Evolutionary conservation across 1,140 invertebrate species (phyloP).

Genomic region (Rhagoletis pomonella): DNA sequence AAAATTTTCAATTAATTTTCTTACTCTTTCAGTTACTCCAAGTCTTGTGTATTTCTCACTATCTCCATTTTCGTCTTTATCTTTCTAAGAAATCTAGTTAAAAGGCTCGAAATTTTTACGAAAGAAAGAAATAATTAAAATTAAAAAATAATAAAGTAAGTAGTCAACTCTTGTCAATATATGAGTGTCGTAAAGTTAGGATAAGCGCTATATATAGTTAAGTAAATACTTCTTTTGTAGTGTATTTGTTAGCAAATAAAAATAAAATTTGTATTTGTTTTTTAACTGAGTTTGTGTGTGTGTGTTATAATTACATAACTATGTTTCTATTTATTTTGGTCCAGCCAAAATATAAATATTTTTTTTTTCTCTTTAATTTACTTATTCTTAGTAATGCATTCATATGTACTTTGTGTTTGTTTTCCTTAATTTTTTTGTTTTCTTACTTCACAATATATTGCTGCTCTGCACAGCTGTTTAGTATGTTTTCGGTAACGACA

Average conservation of each 20-base stretch:
- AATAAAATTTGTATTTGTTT: neutral
- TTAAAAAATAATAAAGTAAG: too few relatives aligned
- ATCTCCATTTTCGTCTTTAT: too few relatives aligned
- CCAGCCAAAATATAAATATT: slow-evolving; percentile 67
- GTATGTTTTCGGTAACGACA: neutral
- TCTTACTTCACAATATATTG: too few relatives aligned
- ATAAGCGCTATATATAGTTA: neutral
- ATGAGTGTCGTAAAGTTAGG: too few relatives aligned
- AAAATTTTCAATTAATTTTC: too few relatives aligned
- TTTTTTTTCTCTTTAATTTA: neutral
- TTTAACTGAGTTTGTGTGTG: neutral
- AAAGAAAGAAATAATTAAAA: too few relatives aligned
- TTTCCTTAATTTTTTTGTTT: neutral
- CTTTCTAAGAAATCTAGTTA: too few relatives aligned
- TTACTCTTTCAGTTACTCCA: too few relatives aligned
- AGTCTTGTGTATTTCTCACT: too few relatives aligned
- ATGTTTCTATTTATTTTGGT: slow-evolving; percentile 64
- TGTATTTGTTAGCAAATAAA: neutral
- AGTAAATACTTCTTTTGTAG: neutral
- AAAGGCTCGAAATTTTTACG: too few relatives aligned
- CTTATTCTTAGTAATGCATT: neutral
- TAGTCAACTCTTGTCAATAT: too few relatives aligned
- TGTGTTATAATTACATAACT: slow-evolving; percentile 9
- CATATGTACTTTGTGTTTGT: neutral
- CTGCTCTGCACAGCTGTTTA: neutral